These are phyloP conservation scores for Todiramphus chloris DNA, from an alignment of 2,113 vertebrate species.

Conservation along the genomic window DNA sequence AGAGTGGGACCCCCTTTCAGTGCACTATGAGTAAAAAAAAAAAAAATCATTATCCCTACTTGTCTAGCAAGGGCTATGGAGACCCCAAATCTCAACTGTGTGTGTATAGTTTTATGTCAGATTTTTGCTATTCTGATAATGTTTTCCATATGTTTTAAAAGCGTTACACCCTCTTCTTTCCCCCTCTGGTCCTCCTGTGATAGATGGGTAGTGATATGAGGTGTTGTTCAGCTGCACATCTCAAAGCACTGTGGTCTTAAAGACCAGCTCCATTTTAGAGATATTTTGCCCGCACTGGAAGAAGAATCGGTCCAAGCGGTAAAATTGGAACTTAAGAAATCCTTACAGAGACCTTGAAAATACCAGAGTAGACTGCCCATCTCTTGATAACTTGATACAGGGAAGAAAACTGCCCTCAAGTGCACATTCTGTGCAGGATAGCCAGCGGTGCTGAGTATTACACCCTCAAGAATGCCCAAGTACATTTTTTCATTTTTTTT, in stretches of 20 bases:
- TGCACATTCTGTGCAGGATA: not conserved
- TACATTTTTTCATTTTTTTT: not conserved
- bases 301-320: not conserved
- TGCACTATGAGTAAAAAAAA: not conserved
- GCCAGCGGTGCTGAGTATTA: not conserved
- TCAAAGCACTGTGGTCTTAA: not conserved
- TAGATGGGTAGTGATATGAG: not conserved
- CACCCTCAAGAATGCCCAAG: not conserved
- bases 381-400: not conserved
- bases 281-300: not conserved
- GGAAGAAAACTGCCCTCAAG: not conserved
- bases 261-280: not conserved
- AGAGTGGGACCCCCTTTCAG: not conserved
- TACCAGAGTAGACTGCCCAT: not conserved
- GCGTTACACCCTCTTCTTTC: not conserved
- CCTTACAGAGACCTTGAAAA: not conserved
- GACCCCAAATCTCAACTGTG: not conserved
- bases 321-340: not conserved
- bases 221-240: not conserved
- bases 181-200: not conserved
- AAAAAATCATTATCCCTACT: not conserved
- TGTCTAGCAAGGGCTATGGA: not conserved
- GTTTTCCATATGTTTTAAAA: constrained; percentile 13
- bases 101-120: constrained; percentile 1
- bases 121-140: constrained; percentile 22